Base-by-base conservation (phyloP, 2,113 vertebrate genomes). In the Petrocephalus zakoni region DNA sequence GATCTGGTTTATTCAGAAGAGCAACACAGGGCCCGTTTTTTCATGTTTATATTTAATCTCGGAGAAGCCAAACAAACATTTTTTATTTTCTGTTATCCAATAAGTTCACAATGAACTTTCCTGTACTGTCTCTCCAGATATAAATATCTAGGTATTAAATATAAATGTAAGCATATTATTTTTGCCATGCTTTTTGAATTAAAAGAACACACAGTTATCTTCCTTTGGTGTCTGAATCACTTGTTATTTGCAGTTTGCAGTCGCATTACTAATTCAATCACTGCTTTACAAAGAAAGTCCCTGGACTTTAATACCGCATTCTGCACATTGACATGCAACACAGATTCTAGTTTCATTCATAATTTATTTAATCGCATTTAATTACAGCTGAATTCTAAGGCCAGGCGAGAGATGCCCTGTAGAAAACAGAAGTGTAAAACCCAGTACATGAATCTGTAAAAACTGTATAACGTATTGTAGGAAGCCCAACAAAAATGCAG, bases 301-400 rank as follows among this genome's bases (percentile, higher is more conserved):
- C 72, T 78, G 72, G 72, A 78, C 5, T 78, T 37, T 19, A 34
- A 42, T 37, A 78, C 72, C 2, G 13, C 72, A 34, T 42, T 78
- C 72, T 42, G 34, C 72, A 42, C 72, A 78, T 78, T 78, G 72
- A 78, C 72, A 78, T 78, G 34, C 72, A 78, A 78, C 29, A 78
- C 72, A 78, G 72, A 78, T 78, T 78, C 29, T 42, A 78, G 72
- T 42, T 78, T 78, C 34, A 78, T 78, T 78, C 34, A 34, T 78
- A 78, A 78, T 78, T 78, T 78, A 78, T 78, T 78, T 78, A 78
- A 42, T 78, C 34, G 37, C 34, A 78, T 78, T 78, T 78, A 78
- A 78, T 78, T 78, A 78, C 72, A 78, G 13, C 72, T 0, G 34
- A 37, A 78, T 78, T 78, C 29, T 78, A 78, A 78, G 29, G 15